Evolutionary conservation across 2,888 invertebrate genomes (phyloP).

Genomic region (Sthenelais limicola): DNA sequence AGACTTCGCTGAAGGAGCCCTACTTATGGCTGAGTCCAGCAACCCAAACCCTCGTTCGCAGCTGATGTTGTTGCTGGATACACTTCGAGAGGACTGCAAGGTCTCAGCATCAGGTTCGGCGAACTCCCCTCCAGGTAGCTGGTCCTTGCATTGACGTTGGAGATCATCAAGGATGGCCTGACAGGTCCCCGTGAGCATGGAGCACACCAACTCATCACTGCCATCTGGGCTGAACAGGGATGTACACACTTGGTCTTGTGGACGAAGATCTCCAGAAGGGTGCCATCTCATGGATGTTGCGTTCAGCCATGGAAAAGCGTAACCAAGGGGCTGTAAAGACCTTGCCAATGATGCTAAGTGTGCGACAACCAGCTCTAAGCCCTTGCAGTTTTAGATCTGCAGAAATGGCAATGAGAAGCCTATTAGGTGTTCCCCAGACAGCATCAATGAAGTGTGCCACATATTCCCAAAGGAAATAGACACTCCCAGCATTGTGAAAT

Average conservation of each 20-base stretch:
- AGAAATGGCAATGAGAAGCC: no score
- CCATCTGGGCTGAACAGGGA: background rate
- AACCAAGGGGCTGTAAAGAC: conserved; percentile 1
- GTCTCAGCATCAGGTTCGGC: background rate
- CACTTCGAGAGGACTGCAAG: background rate
- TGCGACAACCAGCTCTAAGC: no score
- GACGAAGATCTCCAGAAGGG: no score
- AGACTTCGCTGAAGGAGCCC: no score
- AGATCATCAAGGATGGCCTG: background rate
- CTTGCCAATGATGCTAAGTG: background rate
- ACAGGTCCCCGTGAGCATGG: background rate
- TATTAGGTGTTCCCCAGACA: background rate
- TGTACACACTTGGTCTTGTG: background rate
- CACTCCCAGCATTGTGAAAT: conserved; percentile 6
- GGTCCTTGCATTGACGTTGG: background rate
- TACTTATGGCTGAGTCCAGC: background rate
- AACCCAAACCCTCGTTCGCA: background rate
- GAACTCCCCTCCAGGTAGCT: background rate
- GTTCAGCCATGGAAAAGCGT: background rate
- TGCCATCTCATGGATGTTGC: background rate
- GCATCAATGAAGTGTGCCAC: background rate
- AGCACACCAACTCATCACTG: background rate
- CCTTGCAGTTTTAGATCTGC: no score
- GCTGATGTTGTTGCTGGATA: background rate
- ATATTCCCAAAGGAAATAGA: background rate